Evolutionary conservation across 2,113 vertebrate species (phyloP).

Genomic region (Balaeniceps rex): DNA sequence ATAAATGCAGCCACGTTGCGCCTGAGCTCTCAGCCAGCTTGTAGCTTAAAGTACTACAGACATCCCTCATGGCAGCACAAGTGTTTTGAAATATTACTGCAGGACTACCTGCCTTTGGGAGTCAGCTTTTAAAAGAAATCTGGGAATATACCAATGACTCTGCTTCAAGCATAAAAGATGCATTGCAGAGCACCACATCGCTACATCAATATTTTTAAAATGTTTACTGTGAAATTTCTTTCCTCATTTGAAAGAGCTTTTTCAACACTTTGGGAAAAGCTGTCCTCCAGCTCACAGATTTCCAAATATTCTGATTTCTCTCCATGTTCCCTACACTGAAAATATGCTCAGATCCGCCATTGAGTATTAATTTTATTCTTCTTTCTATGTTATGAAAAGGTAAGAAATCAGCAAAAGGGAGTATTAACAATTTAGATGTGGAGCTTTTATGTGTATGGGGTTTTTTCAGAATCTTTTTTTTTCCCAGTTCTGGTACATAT

Average conservation of each 20-base stretch:
- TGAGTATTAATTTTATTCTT: neutral
- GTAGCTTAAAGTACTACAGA: neutral
- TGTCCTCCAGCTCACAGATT: neutral
- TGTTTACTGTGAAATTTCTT: neutral
- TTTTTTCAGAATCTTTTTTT: neutral
- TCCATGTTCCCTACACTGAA: neutral
- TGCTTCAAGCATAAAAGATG: neutral
- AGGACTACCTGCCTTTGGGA: neutral
- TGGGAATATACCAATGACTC: neutral
- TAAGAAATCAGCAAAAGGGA: neutral
- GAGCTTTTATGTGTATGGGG: neutral
- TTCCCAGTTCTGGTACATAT: neutral
- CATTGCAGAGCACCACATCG: neutral
- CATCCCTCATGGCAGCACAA: neutral
- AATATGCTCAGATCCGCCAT: neutral
- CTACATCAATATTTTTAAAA: neutral
- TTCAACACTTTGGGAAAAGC: neutral
- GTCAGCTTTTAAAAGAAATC: neutral
- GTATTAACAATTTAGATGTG: neutral
- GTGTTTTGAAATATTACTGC: neutral
- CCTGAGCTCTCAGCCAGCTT: neutral
- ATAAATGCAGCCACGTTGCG: accelerated
- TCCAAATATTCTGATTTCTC: neutral
- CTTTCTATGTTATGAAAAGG: neutral
- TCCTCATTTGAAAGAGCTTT: neutral